A percentile compares a stretch with the other conserved stretches of the same genome.
phyloP scores from a whole-genome alignment of 2,113 vertebrate species.

The Myotis yumanensis region DNA sequence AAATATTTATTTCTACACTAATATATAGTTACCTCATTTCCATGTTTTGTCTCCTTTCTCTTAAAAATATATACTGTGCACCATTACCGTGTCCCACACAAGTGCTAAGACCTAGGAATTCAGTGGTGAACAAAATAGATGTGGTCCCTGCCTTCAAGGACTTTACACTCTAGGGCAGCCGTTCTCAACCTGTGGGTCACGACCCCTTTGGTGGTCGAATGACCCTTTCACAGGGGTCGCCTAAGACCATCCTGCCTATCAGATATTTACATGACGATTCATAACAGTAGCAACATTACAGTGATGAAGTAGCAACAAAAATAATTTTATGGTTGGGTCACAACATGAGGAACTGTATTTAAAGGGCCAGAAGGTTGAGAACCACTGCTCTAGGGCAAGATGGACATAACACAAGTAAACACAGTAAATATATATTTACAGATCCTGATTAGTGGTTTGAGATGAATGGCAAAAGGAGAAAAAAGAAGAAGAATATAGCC shows the following conservation, averaged over 20 bases:
- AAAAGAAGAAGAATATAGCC: neutral
- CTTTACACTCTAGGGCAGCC: neutral
- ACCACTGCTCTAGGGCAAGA: neutral
- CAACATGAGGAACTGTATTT: too few species aligned
- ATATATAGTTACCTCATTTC: neutral
- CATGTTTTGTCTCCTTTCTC: neutral
- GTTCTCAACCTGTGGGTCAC: too few species aligned
- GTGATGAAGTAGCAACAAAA: too few species aligned
- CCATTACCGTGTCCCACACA: neutral
- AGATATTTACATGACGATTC: too few species aligned
- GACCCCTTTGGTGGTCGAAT: too few species aligned
- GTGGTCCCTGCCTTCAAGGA: neutral
- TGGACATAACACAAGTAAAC: neutral
- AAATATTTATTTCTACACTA: neutral
- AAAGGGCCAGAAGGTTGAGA: too few species aligned
- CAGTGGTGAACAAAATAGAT: neutral
- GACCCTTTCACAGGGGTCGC: too few species aligned
- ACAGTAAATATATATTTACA: neutral
- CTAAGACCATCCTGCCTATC: too few species aligned
- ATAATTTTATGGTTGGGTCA: too few species aligned
- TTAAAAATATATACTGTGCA: neutral
- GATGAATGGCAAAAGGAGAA: neutral
- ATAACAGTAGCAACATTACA: too few species aligned
- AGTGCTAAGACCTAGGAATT: neutral
- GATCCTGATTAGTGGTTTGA: neutral